Evolutionary conservation across 2,888 invertebrate genomes (phyloP).

Genomic region (Drosophila mettleri): DNA sequence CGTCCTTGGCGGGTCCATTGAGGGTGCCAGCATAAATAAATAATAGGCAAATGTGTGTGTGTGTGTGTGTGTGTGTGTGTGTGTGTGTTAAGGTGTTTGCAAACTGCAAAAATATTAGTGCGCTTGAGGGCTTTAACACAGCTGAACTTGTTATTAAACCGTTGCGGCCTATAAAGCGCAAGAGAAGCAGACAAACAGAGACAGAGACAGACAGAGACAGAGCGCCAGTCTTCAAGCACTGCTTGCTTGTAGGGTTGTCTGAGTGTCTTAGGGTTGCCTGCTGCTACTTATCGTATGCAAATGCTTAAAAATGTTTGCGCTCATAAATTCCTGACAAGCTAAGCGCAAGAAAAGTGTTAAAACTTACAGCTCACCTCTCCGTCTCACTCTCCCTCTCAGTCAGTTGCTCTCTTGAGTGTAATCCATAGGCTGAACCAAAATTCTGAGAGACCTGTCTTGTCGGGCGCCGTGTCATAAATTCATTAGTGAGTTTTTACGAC

Average conservation of each 20-base stretch:
- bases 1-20: constrained; percentile 57
- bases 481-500: constrained; percentile 55
- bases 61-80: constrained; percentile 5
- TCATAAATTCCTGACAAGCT: constrained; percentile 57
- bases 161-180: constrained; percentile 6
- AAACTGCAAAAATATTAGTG: constrained; percentile 61
- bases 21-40: constrained; percentile 68
- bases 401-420: neutral
- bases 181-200: neutral
- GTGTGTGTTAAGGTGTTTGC: constrained; percentile 48
- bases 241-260: constrained; percentile 1
- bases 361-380: too few relatives aligned
- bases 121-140: constrained; percentile 41
- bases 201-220: neutral
- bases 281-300: constrained; percentile 67
- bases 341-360: constrained; percentile 43
- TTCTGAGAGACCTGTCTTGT: constrained; percentile 26
- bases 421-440: constrained; percentile 21
- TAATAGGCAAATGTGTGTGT: constrained; percentile 36
- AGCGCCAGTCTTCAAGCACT: neutral
- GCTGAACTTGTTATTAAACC: constrained; percentile 25
- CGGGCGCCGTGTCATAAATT: constrained; percentile 52
- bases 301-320: constrained; percentile 61
- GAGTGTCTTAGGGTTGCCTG: constrained; percentile 23
- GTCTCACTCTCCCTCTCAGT: neutral